Base-by-base conservation (phyloP, 2,113 vertebrate species). In the Labrus mixtus region DNA sequence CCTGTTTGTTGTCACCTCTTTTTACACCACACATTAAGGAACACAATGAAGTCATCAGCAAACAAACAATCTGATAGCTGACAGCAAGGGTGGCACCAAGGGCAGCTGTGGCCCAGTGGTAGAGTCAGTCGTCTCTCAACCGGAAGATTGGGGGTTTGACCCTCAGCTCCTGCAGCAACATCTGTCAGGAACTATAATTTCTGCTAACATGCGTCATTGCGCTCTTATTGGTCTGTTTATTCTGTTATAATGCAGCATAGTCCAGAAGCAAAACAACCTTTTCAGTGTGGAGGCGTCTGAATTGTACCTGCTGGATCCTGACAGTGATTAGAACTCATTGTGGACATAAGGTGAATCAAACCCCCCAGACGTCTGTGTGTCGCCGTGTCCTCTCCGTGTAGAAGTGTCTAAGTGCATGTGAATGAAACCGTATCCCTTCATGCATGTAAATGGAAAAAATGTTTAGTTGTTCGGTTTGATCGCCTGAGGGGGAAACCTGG, bases 401-500 rank as follows among this genome's bases (percentile, higher is more conserved):
- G 51, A 66, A 53, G 41, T 46, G 59, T 53, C 59, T 51, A 73
- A 50, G 74, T 82, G 48, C 71, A 55, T 66, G 67, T 56, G 78
- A 78, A 72, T 73, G 69, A 76, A 65, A 79, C 68, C 29, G 48
- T 51, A 23, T 57, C 41, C 64, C 39, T 29, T 50, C 83, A 79
- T 86, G 89, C 87, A 88, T 87, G 79, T 84, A 79, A 90, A 91
- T 83, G 29, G 65, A 90, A 65, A 89, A 89, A 89, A 81, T 70
- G 76, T 89, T 91, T 80, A 84, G 85, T 53, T 70, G 75, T 78
- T 87, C 39, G 11, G 61, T 72, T 23, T 76, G n/a, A 79, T 81
- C 6, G 68, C 87, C 82, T 51, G 74, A 74, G 87, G 78, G 87
- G 63, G 59, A 25, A 51, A 72, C 77, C 36, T 72, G 81, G 81